These are phyloP conservation scores for honey bee (Apis mellifera) DNA, from an alignment of 1,140 invertebrate genomes.

Conservation along the genomic window Amel_HAv3.1 CM009931.2:11848501-11849000, in stretches of 20 bases:
- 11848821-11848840: constrained; percentile 85
- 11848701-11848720: constrained; percentile 84
- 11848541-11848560: neutral
- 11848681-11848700: constrained; percentile 88
- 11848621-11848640: constrained; percentile 88
- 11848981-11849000: constrained; percentile 75
- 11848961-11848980: constrained; percentile 90
- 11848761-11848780: constrained; percentile 78
- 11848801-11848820: constrained; percentile 71
- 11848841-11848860: constrained; percentile 88
- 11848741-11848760: constrained; percentile 87
- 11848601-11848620: constrained; percentile 90
- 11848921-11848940: constrained; percentile 87
- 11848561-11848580: neutral
- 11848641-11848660: constrained; percentile 83
- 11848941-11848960: constrained; percentile 92
- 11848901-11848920: constrained; percentile 80
- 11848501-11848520: constrained; percentile 90
- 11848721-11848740: constrained; percentile 89
- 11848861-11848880: constrained; percentile 89
- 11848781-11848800: neutral
- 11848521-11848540: constrained; percentile 61
- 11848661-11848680: constrained; percentile 90
- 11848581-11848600: constrained; percentile 9
- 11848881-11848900: constrained; percentile 88